phyloP scores from a whole-genome alignment of 1,140 invertebrate species.

The Drosophila pruinosa region DNA sequence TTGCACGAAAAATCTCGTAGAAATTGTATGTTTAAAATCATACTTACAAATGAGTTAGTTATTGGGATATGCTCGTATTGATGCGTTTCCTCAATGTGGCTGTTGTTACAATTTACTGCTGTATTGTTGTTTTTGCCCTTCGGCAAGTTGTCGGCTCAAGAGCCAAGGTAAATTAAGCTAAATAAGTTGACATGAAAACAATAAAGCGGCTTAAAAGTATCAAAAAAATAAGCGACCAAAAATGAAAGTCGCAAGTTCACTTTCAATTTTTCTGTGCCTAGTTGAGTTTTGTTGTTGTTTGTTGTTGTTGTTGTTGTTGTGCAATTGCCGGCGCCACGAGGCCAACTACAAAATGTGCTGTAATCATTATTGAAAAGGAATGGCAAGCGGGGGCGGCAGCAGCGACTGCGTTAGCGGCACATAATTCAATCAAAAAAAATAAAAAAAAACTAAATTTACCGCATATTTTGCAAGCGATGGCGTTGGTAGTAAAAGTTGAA shows the following conservation, averaged over 20 bases:
- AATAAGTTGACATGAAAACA: slow-evolving; percentile 75
- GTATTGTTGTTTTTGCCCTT: slow-evolving; percentile 44
- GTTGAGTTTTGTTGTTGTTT: slow-evolving; percentile 38
- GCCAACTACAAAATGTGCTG: slow-evolving; percentile 75
- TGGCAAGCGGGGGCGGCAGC: slow-evolving; percentile 12
- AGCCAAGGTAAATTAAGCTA: slow-evolving; percentile 75
- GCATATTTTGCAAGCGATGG: slow-evolving; percentile 33
- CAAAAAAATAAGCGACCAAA: slow-evolving; percentile 55
- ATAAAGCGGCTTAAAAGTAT: slow-evolving; percentile 78
- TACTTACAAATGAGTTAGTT: slow-evolving; percentile 58
- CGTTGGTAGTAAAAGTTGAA: slow-evolving; percentile 62
- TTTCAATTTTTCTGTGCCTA: slow-evolving; percentile 66
- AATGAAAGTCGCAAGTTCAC: slow-evolving; percentile 81
- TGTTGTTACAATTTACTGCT: too few relatives aligned
- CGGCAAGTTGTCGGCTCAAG: slow-evolving; percentile 33
- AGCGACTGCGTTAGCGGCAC: slow-evolving; percentile 40
- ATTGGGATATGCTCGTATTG: slow-evolving; percentile 10
- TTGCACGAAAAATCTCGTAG: slow-evolving; percentile 34
- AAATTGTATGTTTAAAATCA: slow-evolving; percentile 48
- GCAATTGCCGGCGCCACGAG: slow-evolving; percentile 74
- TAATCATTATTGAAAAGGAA: slow-evolving; percentile 52
- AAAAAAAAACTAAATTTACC: slow-evolving; percentile 24
- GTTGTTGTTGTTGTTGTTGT: slow-evolving; percentile 54
- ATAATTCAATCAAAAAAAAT: slow-evolving; percentile 76
- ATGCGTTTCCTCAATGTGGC: slow-evolving; percentile 25